phyloP scores from a whole-genome alignment of 2,797 vertebrate species.

The Alcedo quadribrachys region DNA sequence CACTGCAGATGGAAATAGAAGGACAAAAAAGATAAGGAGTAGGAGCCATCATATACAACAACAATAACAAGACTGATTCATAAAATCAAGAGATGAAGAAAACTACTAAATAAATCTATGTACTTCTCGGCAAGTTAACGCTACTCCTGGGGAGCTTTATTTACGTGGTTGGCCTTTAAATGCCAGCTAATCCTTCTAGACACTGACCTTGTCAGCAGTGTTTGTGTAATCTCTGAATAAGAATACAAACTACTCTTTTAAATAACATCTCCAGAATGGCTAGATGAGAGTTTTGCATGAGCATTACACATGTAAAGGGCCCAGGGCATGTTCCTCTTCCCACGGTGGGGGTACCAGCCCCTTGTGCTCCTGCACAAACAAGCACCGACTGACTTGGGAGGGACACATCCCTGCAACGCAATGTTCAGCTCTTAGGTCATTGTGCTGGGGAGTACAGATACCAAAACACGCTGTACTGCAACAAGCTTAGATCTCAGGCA shows the following conservation, averaged over 20 bases:
- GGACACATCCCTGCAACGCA: background rate
- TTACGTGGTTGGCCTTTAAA: constrained; percentile 24
- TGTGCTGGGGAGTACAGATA: background rate
- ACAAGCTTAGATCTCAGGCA: background rate
- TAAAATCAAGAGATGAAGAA: constrained; percentile 16
- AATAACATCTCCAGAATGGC: background rate
- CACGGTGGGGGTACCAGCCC: background rate
- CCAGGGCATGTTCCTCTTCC: background rate
- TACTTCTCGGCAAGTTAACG: background rate
- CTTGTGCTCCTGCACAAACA: background rate
- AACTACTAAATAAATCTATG: background rate
- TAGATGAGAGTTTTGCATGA: background rate
- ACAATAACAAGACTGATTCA: background rate
- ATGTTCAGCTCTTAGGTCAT: fast-evolving
- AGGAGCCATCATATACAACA: background rate
- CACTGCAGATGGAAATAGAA: background rate
- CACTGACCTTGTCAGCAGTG: constrained; percentile 39
- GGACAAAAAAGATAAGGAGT: background rate
- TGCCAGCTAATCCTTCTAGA: constrained; percentile 38
- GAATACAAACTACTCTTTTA: constrained; percentile 1
- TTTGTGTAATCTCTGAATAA: constrained; percentile 43
- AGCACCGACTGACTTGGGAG: background rate
- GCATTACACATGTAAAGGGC: background rate
- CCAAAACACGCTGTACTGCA: background rate
- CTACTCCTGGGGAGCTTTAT: constrained; percentile 6